Conservation (phyloP, 2,888 invertebrate species). For the Stomorhina lunata region DNA sequence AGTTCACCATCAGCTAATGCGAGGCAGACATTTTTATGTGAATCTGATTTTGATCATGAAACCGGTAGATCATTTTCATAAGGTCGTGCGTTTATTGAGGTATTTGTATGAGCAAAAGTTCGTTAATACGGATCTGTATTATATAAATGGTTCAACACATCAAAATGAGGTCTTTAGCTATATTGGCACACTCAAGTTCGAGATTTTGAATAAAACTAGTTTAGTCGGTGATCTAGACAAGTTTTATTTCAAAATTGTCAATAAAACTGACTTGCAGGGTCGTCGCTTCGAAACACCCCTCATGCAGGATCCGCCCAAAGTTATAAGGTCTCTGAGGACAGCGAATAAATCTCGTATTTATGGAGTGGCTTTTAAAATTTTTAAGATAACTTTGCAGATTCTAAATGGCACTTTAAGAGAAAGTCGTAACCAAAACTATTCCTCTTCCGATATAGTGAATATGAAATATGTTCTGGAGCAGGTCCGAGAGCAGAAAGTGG, state of each 20-base stretch:
- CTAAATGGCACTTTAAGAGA: slow-evolving; percentile 70
- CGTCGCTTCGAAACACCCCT: slow-evolving; percentile 70
- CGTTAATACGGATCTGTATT: slow-evolving; percentile 41
- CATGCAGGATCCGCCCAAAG: slow-evolving; percentile 71
- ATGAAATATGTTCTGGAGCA: slow-evolving; percentile 72
- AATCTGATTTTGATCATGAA: slow-evolving; percentile 28
- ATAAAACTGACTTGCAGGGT: slow-evolving; percentile 68
- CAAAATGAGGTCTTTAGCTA: slow-evolving; percentile 38
- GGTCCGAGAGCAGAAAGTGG: slow-evolving; percentile 68
- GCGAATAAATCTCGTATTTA: slow-evolving; percentile 9
- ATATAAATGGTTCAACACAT: slow-evolving; percentile 22
- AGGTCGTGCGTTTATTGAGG: neutral
- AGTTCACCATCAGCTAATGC: neutral
- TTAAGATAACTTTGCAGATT: slow-evolving; percentile 67
- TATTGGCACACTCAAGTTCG: slow-evolving; percentile 17
- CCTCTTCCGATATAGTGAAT: slow-evolving; percentile 68
- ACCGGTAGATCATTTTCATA: slow-evolving; percentile 13
- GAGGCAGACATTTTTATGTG: slow-evolving; percentile 33
- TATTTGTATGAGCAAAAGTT: slow-evolving; percentile 43
- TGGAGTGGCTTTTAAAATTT: slow-evolving; percentile 65
- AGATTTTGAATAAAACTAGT: slow-evolving; percentile 17
- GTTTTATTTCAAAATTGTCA: slow-evolving; percentile 25
- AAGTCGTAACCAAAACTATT: slow-evolving; percentile 64
- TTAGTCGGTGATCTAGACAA: slow-evolving; percentile 18
- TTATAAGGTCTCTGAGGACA: slow-evolving; percentile 67